Evolutionary conservation across 2,888 invertebrate species (phyloP).

Genomic region (Ethmia dodecea): DNA sequence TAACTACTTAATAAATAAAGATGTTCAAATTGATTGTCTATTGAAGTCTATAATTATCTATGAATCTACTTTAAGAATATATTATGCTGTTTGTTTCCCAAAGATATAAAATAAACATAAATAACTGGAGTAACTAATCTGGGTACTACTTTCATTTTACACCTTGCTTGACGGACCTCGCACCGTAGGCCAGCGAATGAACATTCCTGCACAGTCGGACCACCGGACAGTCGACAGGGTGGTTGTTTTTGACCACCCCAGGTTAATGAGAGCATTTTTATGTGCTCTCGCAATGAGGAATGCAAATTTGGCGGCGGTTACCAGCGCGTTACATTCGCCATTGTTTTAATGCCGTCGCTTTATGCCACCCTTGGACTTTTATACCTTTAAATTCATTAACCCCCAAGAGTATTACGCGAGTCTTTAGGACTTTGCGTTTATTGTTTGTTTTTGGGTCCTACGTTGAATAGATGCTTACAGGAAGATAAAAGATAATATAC

Average conservation of each 20-base stretch:
- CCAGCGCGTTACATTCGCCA: slow-evolving; percentile 57
- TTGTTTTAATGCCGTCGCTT: slow-evolving; percentile 64
- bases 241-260: slow-evolving; percentile 56
- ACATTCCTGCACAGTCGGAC: slow-evolving; percentile 11
- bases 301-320: slow-evolving; percentile 71
- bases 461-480: no score
- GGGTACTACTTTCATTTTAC: no score
- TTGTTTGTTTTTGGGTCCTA: slow-evolving; percentile 47
- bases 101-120: no score
- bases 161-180: no score
- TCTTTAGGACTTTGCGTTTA: slow-evolving; percentile 50
- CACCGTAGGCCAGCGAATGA: slow-evolving; percentile 23
- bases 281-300: slow-evolving; percentile 73
- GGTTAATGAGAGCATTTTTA: slow-evolving; percentile 76
- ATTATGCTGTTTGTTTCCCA: no score
- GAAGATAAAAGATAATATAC: no score
- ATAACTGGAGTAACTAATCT: no score
- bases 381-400: slow-evolving; percentile 63
- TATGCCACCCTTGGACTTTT: slow-evolving; percentile 51
- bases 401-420: slow-evolving; percentile 41
- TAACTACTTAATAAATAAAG: no score
- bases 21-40: no score
- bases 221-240: slow-evolving; percentile 33
- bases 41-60: no score
- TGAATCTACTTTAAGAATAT: no score